These are phyloP conservation scores for Macrophya annulata DNA, from an alignment of 2,888 invertebrate species.

Conservation along the genomic window DNA sequence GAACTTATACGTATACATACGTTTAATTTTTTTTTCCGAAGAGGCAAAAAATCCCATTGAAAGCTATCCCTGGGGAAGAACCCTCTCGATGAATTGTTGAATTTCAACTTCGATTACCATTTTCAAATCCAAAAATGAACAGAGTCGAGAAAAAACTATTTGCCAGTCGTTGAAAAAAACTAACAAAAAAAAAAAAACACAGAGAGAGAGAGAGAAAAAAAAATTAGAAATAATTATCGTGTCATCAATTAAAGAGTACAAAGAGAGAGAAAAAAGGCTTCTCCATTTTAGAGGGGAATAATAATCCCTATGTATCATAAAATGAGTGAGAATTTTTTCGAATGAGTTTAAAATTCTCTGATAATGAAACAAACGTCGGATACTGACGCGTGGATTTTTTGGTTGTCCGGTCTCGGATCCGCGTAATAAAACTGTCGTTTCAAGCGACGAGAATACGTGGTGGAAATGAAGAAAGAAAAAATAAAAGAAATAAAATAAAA, in stretches of 20 bases:
- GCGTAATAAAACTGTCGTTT: conserved; percentile 35
- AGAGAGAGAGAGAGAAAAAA: not conserved
- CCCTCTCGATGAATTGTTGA: not conserved
- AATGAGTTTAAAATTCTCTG: not conserved
- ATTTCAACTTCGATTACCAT: not conserved
- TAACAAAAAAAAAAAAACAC: not conserved
- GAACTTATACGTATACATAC: not conserved
- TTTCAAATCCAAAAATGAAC: not conserved
- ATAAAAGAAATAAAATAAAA: not conserved
- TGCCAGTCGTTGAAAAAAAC: not conserved
- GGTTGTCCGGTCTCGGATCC: conserved; percentile 10
- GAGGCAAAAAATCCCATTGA: not conserved
- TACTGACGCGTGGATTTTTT: conserved; percentile 3
- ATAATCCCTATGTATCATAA: not conserved
- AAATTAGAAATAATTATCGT: not conserved
- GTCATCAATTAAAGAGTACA: not conserved
- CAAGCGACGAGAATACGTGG: conserved; percentile 2
- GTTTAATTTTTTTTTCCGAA: not conserved
- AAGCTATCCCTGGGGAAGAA: not conserved
- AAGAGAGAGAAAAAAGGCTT: not conserved
- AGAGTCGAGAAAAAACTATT: not conserved
- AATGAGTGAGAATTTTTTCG: not conserved
- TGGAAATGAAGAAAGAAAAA: not conserved
- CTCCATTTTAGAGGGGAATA: not conserved
- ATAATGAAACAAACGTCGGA: conserved; percentile 9